Evolutionary conservation across 2,113 vertebrate species (phyloP).

Genomic region (Poecilia latipinna): DNA sequence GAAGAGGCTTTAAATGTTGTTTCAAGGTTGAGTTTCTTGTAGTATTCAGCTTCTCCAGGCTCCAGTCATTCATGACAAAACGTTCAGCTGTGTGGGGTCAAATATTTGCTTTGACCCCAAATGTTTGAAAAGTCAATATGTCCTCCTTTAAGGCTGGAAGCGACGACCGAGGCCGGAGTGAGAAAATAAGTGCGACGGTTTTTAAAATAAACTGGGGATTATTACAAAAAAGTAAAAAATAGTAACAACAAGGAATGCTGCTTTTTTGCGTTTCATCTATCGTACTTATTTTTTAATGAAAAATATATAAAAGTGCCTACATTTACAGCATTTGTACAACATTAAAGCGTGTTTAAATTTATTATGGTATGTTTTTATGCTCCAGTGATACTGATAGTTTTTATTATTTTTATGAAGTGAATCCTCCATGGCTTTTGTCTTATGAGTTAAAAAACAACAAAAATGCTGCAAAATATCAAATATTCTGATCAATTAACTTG

Average conservation of each 20-base stretch:
- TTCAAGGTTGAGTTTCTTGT: conserved; percentile 6
- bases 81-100: conserved; percentile 13
- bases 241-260: no score
- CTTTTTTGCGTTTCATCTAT: no score
- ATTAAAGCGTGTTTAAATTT: background rate
- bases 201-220: background rate
- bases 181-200: background rate
- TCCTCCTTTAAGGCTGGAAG: background rate
- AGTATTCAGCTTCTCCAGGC: conserved; percentile 3
- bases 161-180: background rate
- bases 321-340: background rate
- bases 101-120: conserved; percentile 7
- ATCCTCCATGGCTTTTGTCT: background rate
- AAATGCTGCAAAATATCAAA: background rate
- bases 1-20: background rate
- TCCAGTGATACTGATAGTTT: background rate
- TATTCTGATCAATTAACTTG: background rate
- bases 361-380: background rate
- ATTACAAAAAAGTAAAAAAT: background rate
- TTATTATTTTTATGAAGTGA: background rate
- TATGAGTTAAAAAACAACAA: background rate
- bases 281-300: no score
- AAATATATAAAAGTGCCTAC: no score
- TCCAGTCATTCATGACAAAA: conserved; percentile 1
- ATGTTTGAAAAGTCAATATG: conserved; percentile 10